Conservation (phyloP, 2,888 invertebrate species). For the Stictocephala bisonia region DNA sequence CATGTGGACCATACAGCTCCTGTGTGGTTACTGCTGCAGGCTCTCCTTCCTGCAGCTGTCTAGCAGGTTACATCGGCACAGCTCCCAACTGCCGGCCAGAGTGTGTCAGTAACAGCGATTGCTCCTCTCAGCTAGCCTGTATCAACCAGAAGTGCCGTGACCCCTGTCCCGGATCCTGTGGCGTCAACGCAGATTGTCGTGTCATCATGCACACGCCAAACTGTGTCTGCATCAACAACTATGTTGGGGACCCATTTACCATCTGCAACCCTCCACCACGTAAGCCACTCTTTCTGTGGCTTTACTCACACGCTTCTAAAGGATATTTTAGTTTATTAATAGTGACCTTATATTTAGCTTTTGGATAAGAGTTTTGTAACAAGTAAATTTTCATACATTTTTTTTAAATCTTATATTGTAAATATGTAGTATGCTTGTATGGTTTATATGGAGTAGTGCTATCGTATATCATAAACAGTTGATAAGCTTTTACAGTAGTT, state of each 20-base stretch:
- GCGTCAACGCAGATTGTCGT: conserved; percentile 65
- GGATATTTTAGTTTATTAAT: neutral
- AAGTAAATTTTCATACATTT: too few relatives aligned
- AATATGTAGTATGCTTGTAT: too few relatives aligned
- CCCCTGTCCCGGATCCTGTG: conserved; percentile 66
- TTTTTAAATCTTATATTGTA: too few relatives aligned
- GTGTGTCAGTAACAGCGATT: conserved; percentile 66
- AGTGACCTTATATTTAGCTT: too few relatives aligned
- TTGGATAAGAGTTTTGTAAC: too few relatives aligned
- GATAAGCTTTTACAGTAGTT: too few relatives aligned
- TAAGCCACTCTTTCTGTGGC: conserved; percentile 46
- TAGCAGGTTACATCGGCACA: conserved; percentile 72
- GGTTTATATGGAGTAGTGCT: too few relatives aligned
- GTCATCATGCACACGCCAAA: conserved; percentile 70
- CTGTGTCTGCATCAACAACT: conserved; percentile 70
- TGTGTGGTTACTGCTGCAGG: conserved; percentile 63
- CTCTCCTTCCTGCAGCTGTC: conserved; percentile 74
- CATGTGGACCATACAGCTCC: conserved; percentile 77
- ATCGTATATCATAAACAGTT: too few relatives aligned
- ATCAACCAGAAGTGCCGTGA: conserved; percentile 65
- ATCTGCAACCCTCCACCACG: conserved; percentile 46
- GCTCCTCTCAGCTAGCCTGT: conserved; percentile 64
- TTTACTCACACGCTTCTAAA: neutral
- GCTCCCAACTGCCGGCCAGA: conserved; percentile 69
- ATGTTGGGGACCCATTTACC: conserved; percentile 71